Evolutionary conservation across 1,140 invertebrate genomes (phyloP).

Genomic region (Sweltsa coloradensis): DNA sequence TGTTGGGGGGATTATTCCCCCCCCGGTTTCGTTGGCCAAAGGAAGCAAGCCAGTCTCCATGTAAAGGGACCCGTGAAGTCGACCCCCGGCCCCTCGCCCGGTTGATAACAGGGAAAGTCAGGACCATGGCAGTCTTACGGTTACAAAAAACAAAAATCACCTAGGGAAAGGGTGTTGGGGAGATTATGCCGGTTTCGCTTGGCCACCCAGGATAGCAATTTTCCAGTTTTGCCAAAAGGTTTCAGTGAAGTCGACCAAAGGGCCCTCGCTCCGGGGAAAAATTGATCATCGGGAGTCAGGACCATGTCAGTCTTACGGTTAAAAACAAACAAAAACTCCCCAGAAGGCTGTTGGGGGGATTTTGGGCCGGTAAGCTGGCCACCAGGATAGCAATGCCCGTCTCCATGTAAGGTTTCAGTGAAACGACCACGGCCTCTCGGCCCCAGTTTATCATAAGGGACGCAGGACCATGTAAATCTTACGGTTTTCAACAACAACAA

Average conservation of each 20-base stretch:
- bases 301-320: conserved; percentile 41
- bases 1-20: conserved; percentile 49
- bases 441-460: conserved; percentile 52
- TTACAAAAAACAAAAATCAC: too few relatives aligned
- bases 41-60: conserved; percentile 55
- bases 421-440: conserved; percentile 34
- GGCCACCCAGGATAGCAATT: too few relatives aligned
- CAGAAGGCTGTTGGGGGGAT: conserved; percentile 52
- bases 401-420: conserved; percentile 49
- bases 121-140: conserved; percentile 44
- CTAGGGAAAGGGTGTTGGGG: too few relatives aligned
- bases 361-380: conserved; percentile 48
- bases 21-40: conserved; percentile 48
- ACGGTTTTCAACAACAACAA: too few relatives aligned
- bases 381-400: conserved; percentile 56
- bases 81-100: conserved; percentile 39
- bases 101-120: conserved; percentile 51
- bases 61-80: conserved; percentile 40
- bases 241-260: too few relatives aligned
- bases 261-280: too few relatives aligned
- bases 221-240: too few relatives aligned
- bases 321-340: too few relatives aligned
- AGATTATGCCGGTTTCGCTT: too few relatives aligned
- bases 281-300: too few relatives aligned
- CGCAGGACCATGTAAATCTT: too few relatives aligned